Conservation (phyloP, 1,140 invertebrate genomes). For the Nasonia longicornis region DNA sequence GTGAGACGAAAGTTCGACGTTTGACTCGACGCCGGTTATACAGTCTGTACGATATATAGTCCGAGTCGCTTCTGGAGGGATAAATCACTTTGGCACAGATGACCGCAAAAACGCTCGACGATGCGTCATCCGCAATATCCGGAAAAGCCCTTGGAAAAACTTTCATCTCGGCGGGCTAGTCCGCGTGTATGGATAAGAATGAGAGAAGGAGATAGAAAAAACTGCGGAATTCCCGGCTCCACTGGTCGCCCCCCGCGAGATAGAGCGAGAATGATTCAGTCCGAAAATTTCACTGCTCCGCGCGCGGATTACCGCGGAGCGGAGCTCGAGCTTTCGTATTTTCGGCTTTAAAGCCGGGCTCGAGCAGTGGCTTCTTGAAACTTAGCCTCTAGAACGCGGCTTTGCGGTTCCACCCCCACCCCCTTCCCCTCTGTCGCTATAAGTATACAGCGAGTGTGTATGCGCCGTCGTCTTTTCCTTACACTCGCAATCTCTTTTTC, state of each 20-base stretch:
- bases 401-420: constrained; percentile 1
- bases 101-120: background rate
- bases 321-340: constrained; percentile 7
- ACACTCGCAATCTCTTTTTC: background rate
- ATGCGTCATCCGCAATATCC: background rate
- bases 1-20: background rate
- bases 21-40: too few species aligned
- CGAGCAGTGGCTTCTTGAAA: constrained; percentile 26
- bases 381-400: constrained; percentile 9
- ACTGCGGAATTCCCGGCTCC: background rate
- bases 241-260: background rate
- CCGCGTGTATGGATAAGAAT: background rate
- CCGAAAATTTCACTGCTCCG: background rate
- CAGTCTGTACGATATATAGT: too few species aligned
- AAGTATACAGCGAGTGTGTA: background rate
- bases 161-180: background rate
- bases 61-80: background rate
- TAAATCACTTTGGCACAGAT: background rate
- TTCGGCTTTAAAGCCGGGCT: constrained; percentile 26
- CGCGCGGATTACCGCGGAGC: background rate
- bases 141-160: background rate
- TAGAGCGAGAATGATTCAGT: constrained; percentile 1
- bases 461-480: background rate
- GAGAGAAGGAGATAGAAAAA: background rate
- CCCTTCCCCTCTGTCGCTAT: background rate